Conservation (phyloP, 2,797 vertebrate species). For the Pseudochaenichthys georgianus region DNA sequence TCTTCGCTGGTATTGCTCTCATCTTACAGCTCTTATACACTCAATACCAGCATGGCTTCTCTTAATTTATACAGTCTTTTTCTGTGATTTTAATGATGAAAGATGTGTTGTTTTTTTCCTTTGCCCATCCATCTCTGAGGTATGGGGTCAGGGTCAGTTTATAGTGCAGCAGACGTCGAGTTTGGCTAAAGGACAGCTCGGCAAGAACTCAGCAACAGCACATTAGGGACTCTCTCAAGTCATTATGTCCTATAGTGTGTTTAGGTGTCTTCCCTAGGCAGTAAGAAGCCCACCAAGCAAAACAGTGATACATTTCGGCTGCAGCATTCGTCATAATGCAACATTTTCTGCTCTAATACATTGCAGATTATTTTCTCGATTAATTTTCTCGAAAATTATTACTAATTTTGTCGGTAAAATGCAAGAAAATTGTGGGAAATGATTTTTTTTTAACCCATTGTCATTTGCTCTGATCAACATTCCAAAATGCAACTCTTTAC, state of each 20-base stretch:
- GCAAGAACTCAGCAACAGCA: constrained; percentile 45
- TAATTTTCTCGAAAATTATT: neutral
- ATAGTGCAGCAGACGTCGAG: constrained; percentile 35
- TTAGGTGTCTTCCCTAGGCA: constrained; percentile 13
- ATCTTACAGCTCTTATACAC: constrained; percentile 20
- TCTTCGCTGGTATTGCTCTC: constrained; percentile 11
- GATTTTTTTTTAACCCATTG: neutral
- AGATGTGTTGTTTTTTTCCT: neutral
- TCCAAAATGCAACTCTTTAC: neutral
- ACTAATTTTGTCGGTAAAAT: neutral
- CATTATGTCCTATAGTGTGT: constrained; percentile 40
- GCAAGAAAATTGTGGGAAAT: neutral
- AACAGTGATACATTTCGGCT: constrained; percentile 8
- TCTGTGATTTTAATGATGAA: constrained; percentile 27
- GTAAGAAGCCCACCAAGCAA: constrained; percentile 15
- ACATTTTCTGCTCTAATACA: constrained; percentile 15
- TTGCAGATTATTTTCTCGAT: neutral
- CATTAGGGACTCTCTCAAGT: constrained; percentile 38
- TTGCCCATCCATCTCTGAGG: constrained; percentile 8
- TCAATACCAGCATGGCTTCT: constrained; percentile 10
- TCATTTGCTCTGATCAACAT: neutral
- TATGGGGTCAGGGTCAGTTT: constrained; percentile 54
- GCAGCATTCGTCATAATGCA: constrained; percentile 26
- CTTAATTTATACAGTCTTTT: constrained; percentile 21
- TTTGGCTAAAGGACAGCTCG: constrained; percentile 46